phyloP scores from a whole-genome alignment of 2,888 invertebrate genomes.

The Drosophila robusta region DNA sequence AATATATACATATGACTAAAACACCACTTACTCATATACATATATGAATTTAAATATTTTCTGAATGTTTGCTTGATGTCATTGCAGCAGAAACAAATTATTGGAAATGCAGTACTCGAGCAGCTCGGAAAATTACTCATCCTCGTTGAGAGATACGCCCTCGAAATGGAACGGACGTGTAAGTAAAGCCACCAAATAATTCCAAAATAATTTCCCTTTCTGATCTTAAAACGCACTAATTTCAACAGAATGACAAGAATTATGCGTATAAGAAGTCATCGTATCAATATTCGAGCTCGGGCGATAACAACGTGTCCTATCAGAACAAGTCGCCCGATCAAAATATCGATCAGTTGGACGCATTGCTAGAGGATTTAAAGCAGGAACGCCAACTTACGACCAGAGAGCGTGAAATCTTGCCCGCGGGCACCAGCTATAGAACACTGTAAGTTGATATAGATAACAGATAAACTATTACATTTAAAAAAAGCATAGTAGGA shows the following conservation, averaged over 20 bases:
- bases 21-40: conserved; percentile 49
- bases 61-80: conserved; percentile 49
- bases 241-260: conserved; percentile 80
- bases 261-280: conserved; percentile 84
- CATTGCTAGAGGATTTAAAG: conserved; percentile 90
- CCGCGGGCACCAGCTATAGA: conserved; percentile 74
- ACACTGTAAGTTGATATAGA: conserved; percentile 75
- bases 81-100: conserved; percentile 66
- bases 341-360: conserved; percentile 91
- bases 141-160: conserved; percentile 76
- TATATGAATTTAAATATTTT: conserved; percentile 43
- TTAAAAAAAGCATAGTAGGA: no score
- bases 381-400: conserved; percentile 83
- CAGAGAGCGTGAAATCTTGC: conserved; percentile 66
- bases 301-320: conserved; percentile 74
- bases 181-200: conserved; percentile 19
- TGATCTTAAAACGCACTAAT: background rate
- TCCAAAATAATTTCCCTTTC: background rate
- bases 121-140: conserved; percentile 83
- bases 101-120: conserved; percentile 82
- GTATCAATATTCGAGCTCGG: conserved; percentile 83
- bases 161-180: conserved; percentile 81
- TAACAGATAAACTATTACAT: no score
- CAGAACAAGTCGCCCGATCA: conserved; percentile 83
- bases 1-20: conserved; percentile 16